phyloP scores from a whole-genome alignment of 2,797 vertebrate genomes.

The Heterohyrax brucei region DNA sequence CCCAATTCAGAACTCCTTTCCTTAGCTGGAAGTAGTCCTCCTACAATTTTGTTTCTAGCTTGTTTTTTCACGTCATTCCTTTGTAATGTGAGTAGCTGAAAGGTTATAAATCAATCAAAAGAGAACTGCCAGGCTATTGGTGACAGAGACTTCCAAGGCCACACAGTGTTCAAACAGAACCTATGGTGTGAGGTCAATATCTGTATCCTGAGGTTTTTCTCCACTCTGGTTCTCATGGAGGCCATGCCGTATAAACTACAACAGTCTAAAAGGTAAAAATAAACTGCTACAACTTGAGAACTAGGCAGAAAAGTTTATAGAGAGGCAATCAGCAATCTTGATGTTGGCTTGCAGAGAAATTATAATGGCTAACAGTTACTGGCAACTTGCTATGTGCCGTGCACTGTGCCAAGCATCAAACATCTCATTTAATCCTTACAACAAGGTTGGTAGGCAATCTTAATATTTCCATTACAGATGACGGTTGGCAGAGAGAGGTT shows the following conservation, averaged over 20 bases:
- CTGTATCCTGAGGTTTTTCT: constrained; percentile 11
- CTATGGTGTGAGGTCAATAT: not conserved
- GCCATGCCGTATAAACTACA: constrained; percentile 18
- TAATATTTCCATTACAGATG: constrained; percentile 41
- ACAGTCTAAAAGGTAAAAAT: constrained; percentile 57
- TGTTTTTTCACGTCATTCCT: constrained; percentile 28
- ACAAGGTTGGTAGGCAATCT: not conserved
- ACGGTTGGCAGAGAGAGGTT: constrained; percentile 4
- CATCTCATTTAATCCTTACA: not conserved
- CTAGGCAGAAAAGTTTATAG: constrained; percentile 4
- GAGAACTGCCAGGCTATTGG: not conserved
- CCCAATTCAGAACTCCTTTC: not conserved
- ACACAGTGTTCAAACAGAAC: constrained; percentile 1
- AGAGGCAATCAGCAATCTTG: constrained; percentile 7
- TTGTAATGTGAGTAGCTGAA: constrained; percentile 25
- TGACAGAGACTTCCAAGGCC: not conserved
- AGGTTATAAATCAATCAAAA: constrained; percentile 9
- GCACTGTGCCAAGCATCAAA: not conserved
- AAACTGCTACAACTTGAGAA: constrained; percentile 34
- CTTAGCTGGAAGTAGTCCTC: constrained; percentile 45
- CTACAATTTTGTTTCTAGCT: not conserved
- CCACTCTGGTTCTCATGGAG: not conserved
- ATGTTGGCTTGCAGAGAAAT: constrained; percentile 10
- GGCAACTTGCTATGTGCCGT: not conserved
- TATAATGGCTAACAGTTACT: not conserved